These are phyloP conservation scores for Venustaconcha ellipsiformis DNA, from an alignment of 1,140 invertebrate genomes.

Conservation along the genomic window DNA sequence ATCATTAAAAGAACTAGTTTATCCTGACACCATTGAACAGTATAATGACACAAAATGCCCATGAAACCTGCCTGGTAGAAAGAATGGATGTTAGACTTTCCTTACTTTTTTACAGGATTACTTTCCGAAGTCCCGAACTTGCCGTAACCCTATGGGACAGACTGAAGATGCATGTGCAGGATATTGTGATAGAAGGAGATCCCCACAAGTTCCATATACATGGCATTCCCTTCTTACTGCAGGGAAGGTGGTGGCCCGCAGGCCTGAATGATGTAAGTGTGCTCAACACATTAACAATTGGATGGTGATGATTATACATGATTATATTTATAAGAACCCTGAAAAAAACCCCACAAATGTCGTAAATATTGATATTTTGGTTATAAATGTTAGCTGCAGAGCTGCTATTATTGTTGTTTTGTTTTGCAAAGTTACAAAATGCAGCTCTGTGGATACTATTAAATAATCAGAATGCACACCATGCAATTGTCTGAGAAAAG, in stretches of 20 bases:
- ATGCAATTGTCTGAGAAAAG: too few relatives aligned
- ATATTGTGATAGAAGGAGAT: slow-evolving; percentile 40
- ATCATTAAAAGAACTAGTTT: too few relatives aligned
- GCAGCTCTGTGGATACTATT: too few relatives aligned
- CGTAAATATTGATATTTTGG: too few relatives aligned
- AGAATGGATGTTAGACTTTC: neutral
- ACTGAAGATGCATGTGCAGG: slow-evolving; percentile 28
- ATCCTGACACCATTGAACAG: neutral
- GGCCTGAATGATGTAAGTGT: slow-evolving; percentile 41
- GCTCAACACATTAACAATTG: neutral
- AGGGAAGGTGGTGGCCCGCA: slow-evolving; percentile 43
- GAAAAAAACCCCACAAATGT: too few relatives aligned
- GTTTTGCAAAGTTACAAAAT: too few relatives aligned
- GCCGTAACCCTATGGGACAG: slow-evolving; percentile 35
- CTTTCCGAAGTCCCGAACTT: slow-evolving; percentile 32
- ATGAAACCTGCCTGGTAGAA: neutral
- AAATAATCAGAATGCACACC: too few relatives aligned
- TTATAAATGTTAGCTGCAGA: too few relatives aligned
- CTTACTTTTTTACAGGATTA: slow-evolving; percentile 31
- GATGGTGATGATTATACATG: too few relatives aligned
- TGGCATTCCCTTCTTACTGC: slow-evolving; percentile 36
- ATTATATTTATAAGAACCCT: too few relatives aligned
- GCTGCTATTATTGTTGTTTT: too few relatives aligned
- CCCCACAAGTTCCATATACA: slow-evolving; percentile 41
- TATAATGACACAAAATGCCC: neutral